Conservation (phyloP, 2,113 vertebrate species). For the Sisor rabdophorus region DNA sequence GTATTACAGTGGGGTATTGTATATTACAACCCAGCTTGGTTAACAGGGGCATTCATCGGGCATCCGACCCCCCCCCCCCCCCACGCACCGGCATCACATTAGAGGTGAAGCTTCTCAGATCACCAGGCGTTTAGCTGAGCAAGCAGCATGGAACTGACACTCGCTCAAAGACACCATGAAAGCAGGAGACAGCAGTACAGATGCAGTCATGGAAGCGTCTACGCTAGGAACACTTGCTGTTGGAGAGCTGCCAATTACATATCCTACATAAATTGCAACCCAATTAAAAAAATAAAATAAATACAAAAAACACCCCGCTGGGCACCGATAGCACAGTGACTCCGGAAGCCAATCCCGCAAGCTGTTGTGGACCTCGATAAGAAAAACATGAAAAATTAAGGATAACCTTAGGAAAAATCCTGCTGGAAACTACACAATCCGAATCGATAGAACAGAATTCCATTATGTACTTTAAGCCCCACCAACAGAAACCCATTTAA, state of each 20-base stretch:
- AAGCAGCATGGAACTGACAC: constrained; percentile 24
- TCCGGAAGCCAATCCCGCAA: neutral
- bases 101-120: constrained; percentile 29
- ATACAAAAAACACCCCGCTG: neutral
- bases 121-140: constrained; percentile 30
- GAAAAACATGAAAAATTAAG: neutral
- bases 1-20: neutral
- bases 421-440: neutral
- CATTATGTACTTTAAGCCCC: neutral
- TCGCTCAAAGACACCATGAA: constrained; percentile 14
- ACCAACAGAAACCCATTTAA: neutral
- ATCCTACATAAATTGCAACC: neutral
- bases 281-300: neutral
- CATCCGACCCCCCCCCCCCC: no score
- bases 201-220: neutral
- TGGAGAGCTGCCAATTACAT: constrained; percentile 11
- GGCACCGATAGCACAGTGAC: neutral
- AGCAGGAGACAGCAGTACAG: neutral
- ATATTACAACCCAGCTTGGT: constrained; percentile 1
- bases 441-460: neutral
- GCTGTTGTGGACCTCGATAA: neutral
- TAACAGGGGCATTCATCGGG: constrained; percentile 21
- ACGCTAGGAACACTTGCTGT: neutral
- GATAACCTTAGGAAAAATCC: no score
- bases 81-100: constrained; percentile 19